Evolutionary conservation across 2,888 invertebrate genomes (phyloP).

Genomic region (Bursaphelenchus okinawaensis): DNA sequence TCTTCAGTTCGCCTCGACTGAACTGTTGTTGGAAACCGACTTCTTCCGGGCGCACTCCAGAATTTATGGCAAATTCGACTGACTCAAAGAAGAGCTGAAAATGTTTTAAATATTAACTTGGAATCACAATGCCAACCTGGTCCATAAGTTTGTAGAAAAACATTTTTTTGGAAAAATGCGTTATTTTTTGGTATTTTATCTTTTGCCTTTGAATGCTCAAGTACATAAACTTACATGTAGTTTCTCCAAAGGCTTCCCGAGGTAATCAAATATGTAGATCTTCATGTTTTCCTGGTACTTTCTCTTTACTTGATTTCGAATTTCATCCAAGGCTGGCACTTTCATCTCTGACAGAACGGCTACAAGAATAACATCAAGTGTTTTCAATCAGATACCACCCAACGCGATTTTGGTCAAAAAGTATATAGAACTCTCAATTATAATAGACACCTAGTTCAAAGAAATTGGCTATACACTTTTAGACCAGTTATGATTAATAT

Average conservation of each 20-base stretch:
- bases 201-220: not conserved
- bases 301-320: slow-evolving; percentile 81
- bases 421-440: no score
- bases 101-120: slow-evolving; percentile 12
- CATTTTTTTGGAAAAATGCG: no score
- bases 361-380: slow-evolving; percentile 33
- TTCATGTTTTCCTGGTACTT: slow-evolving; percentile 82
- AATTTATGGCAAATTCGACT: slow-evolving; percentile 82
- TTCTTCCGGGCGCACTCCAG: slow-evolving; percentile 91
- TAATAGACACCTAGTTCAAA: no score
- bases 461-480: no score
- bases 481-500: no score
- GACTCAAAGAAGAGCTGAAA: slow-evolving; percentile 89
- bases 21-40: slow-evolving; percentile 94
- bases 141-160: no score
- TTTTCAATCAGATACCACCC: no score
- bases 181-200: slow-evolving; percentile 8
- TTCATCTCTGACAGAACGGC: slow-evolving; percentile 74
- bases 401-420: no score
- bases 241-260: slow-evolving; percentile 85
- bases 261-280: slow-evolving; percentile 85
- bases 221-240: slow-evolving; percentile 67
- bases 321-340: slow-evolving; percentile 77
- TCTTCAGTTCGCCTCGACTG: slow-evolving; percentile 89
- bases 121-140: no score